Evolutionary conservation across 1,140 invertebrate species (phyloP).

Genomic region (Halyomorpha halys): DNA sequence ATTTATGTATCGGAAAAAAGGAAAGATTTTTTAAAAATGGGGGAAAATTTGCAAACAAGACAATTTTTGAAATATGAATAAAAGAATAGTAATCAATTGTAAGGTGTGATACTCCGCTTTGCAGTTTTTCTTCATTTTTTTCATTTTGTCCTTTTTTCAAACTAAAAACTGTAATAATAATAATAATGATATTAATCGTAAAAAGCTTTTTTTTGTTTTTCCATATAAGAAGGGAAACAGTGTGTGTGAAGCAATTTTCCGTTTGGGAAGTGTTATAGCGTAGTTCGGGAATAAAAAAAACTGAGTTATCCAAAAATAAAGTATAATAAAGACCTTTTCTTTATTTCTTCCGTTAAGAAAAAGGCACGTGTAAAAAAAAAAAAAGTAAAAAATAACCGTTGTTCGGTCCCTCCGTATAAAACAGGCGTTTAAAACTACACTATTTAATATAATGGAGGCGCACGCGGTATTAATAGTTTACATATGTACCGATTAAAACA

Average conservation of each 20-base stretch:
- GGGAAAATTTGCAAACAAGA: slow-evolving; percentile 4
- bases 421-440: slow-evolving; percentile 14
- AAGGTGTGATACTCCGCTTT: slow-evolving; percentile 4
- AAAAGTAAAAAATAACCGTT: slow-evolving; percentile 3
- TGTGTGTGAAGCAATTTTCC: slow-evolving; percentile 10
- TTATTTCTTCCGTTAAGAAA: slow-evolving; percentile 15
- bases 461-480: slow-evolving; percentile 13
- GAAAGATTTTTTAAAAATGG: slow-evolving; percentile 9
- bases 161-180: slow-evolving; percentile 3
- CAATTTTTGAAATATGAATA: not conserved
- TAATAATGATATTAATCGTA: slow-evolving; percentile 12
- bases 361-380: slow-evolving; percentile 17
- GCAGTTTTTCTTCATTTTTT: slow-evolving; percentile 12
- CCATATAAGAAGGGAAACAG: slow-evolving; percentile 8
- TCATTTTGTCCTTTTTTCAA: slow-evolving; percentile 4
- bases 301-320: slow-evolving; percentile 5
- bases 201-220: slow-evolving; percentile 1
- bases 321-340: slow-evolving; percentile 12
- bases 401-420: slow-evolving; percentile 9
- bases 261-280: slow-evolving; percentile 7
- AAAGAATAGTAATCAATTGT: not conserved
- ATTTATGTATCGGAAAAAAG: slow-evolving; percentile 5
- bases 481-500: slow-evolving; percentile 1
- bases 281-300: slow-evolving; percentile 8
- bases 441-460: slow-evolving; percentile 8